phyloP scores from a whole-genome alignment of 2,113 vertebrate species.

The Plecturocebus donacophilus region DNA sequence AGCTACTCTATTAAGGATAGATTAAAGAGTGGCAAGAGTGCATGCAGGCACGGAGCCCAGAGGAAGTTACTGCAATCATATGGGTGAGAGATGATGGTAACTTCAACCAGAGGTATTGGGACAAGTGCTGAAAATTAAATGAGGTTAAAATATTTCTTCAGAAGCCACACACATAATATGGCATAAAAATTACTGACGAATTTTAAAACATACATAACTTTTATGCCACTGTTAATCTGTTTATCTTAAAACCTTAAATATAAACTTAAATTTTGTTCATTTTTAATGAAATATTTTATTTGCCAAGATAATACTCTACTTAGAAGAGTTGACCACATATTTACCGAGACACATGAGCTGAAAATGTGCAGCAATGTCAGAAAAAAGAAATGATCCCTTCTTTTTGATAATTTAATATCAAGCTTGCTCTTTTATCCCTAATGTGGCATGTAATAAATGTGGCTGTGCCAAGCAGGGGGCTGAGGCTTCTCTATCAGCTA shows the following conservation, averaged over 20 bases:
- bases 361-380: conserved; percentile 57
- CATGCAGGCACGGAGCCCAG: not conserved
- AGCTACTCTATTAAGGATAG: not conserved
- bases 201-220: not conserved
- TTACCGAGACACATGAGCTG: not conserved
- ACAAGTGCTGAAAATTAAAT: not conserved
- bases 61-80: not conserved
- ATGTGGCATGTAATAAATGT: conserved; percentile 63
- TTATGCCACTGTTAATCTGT: not conserved
- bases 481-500: conserved; percentile 77
- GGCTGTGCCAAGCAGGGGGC: conserved; percentile 76
- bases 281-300: not conserved
- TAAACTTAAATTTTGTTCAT: not conserved
- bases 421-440: conserved; percentile 70
- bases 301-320: not conserved
- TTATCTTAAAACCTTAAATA: not conserved
- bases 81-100: not conserved
- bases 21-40: too few species aligned
- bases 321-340: not conserved
- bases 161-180: not conserved
- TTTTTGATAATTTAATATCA: conserved; percentile 71
- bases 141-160: not conserved
- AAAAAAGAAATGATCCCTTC: conserved; percentile 52
- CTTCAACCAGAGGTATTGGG: not conserved
- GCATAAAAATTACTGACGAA: not conserved